These are phyloP conservation scores for Pitangus sulphuratus DNA, from an alignment of 2,797 vertebrate species.

Conservation along the genomic window DNA sequence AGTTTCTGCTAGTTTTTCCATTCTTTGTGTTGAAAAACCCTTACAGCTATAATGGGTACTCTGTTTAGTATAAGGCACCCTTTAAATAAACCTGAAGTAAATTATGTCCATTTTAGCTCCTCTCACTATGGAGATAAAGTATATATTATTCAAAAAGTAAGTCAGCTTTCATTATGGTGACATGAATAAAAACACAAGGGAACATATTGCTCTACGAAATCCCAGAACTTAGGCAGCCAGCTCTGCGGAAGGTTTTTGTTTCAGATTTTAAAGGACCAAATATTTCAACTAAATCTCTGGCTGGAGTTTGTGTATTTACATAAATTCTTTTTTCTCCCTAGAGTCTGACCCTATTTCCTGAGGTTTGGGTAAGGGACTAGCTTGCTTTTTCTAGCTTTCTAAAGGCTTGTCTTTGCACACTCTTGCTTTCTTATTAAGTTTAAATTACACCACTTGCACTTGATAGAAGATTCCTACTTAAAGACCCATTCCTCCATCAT, in stretches of 20 bases:
- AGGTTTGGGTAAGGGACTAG: not conserved
- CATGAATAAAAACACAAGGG: slow-evolving; percentile 11
- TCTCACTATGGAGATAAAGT: not conserved
- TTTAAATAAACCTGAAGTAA: slow-evolving; percentile 23
- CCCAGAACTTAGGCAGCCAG: not conserved
- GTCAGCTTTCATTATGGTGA: slow-evolving; percentile 44
- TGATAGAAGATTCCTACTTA: not conserved
- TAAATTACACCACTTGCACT: not conserved
- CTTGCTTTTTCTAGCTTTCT: not conserved
- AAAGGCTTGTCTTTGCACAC: not conserved
- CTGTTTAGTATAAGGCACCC: not conserved
- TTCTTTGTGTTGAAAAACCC: not conserved
- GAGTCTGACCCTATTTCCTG: slow-evolving; percentile 43
- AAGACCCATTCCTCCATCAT: not conserved
- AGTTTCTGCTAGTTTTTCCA: not conserved
- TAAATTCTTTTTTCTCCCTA: not conserved
- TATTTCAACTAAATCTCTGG: slow-evolving; percentile 6
- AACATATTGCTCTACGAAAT: not conserved
- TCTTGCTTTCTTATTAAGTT: not conserved
- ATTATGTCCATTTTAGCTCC: not conserved
- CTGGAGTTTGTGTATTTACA: slow-evolving; percentile 26
- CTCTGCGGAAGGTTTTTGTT: not conserved
- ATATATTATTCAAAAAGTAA: slow-evolving; percentile 56
- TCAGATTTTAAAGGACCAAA: slow-evolving; percentile 24
- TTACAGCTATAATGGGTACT: not conserved